Conservation (phyloP, 2,113 vertebrate species). For the Coptodon rendalli region DNA sequence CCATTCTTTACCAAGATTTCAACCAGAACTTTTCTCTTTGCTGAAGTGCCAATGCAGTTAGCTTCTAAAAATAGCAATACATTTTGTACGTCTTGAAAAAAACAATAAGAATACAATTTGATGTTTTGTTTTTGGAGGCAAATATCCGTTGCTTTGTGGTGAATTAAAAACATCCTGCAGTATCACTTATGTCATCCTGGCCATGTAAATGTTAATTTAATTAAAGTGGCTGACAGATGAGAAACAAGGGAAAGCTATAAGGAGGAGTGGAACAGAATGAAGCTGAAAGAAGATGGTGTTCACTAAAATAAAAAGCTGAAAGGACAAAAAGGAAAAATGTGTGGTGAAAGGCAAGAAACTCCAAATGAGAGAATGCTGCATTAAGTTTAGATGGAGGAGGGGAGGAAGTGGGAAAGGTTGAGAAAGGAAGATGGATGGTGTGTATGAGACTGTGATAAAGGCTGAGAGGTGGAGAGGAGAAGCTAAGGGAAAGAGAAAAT, state of each 20-base stretch:
- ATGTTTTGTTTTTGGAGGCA: neutral
- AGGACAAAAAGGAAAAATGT: neutral
- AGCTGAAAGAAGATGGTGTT: neutral
- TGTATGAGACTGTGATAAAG: neutral
- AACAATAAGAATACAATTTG: neutral
- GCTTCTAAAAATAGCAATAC: neutral
- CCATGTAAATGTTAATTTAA: neutral
- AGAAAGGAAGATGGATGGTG: neutral
- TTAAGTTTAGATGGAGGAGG: neutral
- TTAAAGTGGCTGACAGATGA: neutral
- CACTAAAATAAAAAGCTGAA: neutral
- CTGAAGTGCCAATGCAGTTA: neutral
- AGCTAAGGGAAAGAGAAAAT: slow-evolving; percentile 8
- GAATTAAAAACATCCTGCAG: neutral
- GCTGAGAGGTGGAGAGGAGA: neutral
- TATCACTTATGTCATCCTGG: neutral
- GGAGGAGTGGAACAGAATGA: neutral
- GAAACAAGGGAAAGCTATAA: neutral
- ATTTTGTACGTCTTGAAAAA: neutral
- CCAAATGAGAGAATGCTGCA: neutral
- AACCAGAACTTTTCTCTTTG: neutral
- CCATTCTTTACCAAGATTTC: neutral
- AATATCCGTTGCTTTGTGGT: neutral
- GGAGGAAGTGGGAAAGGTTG: neutral
- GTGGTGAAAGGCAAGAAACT: neutral